Evolutionary conservation across 2,113 vertebrate genomes (phyloP).

Genomic region (Syngnathus typhle): DNA sequence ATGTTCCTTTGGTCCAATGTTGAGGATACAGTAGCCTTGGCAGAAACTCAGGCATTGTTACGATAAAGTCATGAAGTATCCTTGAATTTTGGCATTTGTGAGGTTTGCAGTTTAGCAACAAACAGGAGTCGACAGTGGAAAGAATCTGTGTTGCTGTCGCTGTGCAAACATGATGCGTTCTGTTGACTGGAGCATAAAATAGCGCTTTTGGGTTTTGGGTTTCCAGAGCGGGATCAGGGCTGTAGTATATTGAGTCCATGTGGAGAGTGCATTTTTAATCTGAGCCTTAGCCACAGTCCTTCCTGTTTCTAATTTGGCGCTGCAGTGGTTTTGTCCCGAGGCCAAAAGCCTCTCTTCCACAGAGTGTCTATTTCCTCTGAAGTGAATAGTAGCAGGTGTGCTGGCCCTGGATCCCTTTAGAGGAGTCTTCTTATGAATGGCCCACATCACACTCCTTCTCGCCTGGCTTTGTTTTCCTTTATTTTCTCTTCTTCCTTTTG

Average conservation of each 20-base stretch:
- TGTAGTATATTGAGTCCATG: conserved; percentile 78
- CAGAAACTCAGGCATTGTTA: conserved; percentile 16
- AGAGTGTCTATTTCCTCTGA: conserved; percentile 78
- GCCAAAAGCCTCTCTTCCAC: conserved; percentile 75
- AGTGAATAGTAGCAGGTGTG: conserved; percentile 81
- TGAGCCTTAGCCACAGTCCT: conserved; percentile 75
- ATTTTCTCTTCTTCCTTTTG: conserved; percentile 48
- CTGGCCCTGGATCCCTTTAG: conserved; percentile 63
- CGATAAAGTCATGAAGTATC: conserved; percentile 24
- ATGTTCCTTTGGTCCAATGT: background rate
- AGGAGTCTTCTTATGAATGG: conserved; percentile 69
- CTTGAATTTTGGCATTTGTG: conserved; percentile 42
- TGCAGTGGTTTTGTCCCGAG: conserved; percentile 75
- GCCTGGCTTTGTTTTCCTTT: conserved; percentile 52
- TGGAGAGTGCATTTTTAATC: conserved; percentile 78
- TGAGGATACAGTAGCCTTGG: conserved; percentile 10
- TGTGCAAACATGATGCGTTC: conserved; percentile 65
- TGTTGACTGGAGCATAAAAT: conserved; percentile 75
- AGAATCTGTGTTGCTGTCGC: conserved; percentile 59
- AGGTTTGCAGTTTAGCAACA: conserved; percentile 65
- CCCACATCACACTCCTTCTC: conserved; percentile 60
- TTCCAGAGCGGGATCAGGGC: conserved; percentile 70
- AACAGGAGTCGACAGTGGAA: conserved; percentile 56
- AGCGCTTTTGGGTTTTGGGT: conserved; percentile 74
- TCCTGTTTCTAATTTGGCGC: conserved; percentile 80